These are phyloP conservation scores for Felis chaus DNA, from an alignment of 2,113 vertebrate species.

Conservation along the genomic window DNA sequence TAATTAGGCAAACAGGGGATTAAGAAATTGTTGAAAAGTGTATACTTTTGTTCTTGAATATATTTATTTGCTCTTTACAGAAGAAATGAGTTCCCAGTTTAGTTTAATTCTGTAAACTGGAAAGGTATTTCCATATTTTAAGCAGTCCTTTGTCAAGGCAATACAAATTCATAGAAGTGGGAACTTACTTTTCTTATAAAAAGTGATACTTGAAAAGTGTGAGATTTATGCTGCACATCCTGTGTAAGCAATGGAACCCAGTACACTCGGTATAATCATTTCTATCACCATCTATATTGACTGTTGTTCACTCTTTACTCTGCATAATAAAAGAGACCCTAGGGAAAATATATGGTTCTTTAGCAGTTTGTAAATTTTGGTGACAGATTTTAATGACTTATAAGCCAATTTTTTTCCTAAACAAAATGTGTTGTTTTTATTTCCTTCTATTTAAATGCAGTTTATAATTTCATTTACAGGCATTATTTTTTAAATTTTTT, in stretches of 20 bases:
- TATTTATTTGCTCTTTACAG: neutral
- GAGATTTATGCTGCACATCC: neutral
- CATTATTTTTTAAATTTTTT: no score
- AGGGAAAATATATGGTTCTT: neutral
- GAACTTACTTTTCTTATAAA: neutral
- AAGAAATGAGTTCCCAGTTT: neutral
- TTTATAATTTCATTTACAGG: conserved; percentile 36
- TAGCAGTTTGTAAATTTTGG: neutral
- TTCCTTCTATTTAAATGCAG: conserved; percentile 23
- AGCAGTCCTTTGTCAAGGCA: neutral
- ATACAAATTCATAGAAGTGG: neutral
- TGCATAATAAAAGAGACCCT: neutral
- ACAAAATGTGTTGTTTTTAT: neutral
- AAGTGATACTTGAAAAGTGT: neutral
- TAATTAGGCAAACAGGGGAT: neutral
- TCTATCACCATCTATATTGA: neutral
- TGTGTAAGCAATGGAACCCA: neutral
- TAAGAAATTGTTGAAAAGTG: neutral
- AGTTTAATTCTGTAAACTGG: neutral
- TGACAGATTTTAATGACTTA: neutral
- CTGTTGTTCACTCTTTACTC: neutral
- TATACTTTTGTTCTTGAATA: neutral
- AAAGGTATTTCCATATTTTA: neutral
- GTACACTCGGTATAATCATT: neutral
- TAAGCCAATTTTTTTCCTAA: neutral